Evolutionary conservation across 2,113 vertebrate genomes (phyloP).

Genomic region (Carassius carassius): DNA sequence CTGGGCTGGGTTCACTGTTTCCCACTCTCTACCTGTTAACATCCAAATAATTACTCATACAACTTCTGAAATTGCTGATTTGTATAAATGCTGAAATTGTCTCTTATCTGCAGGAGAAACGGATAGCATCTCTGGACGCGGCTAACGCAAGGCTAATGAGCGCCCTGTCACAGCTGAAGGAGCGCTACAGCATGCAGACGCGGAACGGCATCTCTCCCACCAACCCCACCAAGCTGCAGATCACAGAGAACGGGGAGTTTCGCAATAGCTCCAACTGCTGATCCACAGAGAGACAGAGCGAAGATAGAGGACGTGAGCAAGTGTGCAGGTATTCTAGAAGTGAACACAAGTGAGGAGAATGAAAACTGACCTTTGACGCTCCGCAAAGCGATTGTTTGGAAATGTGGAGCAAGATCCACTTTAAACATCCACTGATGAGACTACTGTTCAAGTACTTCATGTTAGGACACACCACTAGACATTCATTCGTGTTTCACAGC

Average conservation of each 20-base stretch:
- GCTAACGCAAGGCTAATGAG: conserved; percentile 97
- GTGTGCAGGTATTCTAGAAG: conserved; percentile 7
- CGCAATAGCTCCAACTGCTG: conserved; percentile 98
- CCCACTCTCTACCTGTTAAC: not conserved
- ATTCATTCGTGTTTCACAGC: conserved; percentile 1
- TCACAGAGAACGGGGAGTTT: conserved; percentile 99
- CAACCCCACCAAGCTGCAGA: conserved; percentile 99
- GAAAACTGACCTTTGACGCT: not conserved
- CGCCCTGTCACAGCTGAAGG: conserved; percentile 97
- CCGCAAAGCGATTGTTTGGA: not conserved
- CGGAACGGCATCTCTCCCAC: conserved; percentile 99
- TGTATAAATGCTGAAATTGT: not conserved
- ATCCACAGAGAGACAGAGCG: not conserved
- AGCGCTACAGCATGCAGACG: conserved; percentile 99
- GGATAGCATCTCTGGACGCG: conserved; percentile 93
- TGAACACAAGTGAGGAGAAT: conserved; percentile 21
- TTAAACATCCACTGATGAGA: not conserved
- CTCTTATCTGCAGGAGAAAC: conserved; percentile 85
- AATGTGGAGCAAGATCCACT: not conserved
- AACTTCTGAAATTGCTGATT: not conserved
- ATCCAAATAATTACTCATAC: not conserved
- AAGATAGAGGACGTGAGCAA: not conserved
- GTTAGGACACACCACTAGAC: conserved; percentile 53
- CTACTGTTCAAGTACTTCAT: conserved; percentile 38
- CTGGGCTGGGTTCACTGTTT: too few species aligned